Base-by-base conservation (phyloP, 30 jellyfish, hydroid and myxozoan species). In the Aurelia aurita region DNA sequence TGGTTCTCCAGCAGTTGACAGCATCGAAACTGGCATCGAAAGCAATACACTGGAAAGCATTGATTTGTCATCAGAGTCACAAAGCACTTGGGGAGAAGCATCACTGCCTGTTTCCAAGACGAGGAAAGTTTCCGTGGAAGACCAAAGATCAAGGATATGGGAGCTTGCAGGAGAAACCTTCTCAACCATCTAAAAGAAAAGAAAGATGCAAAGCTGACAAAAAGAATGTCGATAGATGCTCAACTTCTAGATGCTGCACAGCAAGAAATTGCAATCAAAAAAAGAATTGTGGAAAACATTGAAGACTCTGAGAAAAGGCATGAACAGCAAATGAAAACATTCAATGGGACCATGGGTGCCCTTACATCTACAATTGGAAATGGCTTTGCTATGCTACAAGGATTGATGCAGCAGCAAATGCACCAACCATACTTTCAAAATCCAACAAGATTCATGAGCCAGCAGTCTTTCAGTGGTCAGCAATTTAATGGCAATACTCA, bases 1-100 rank as follows among this genome's bases (percentile, higher is more conserved):
- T 70, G 82, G 62, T 16, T 70, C 68, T 35, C 82, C 82, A 70
- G 82, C 82, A 32, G 82, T 70, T 39, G 82, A 70, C 27, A 70
- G 82, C 66, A 19, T 70, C 68, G 25, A 20, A 16, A n/a, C 27
- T 70, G 82, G 82, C 28, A 70, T 70, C 26, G 82, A 46, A 70
- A 63, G 18, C 46, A 22, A 27, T 54, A 6, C 54, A 10, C 34
- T 32, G 47, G 23, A 58, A 58, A 58, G 10, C 54, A 66, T 65
- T 66, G 78, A 23, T 66, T 67, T 14, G 11, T 23, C 47, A 2
- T 19, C 51, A 5, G 46, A 34, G 46, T 34, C 46, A 0, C 51
- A 39, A 39, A 39, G 51, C 14, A 39, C 0, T 4, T 39, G 51
- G 51, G 51, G 51, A 39, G 51, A 39, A 34, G 4, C 46, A 34